Conservation (phyloP, 1,140 invertebrate genomes). For the Hetaerina americana region DNA sequence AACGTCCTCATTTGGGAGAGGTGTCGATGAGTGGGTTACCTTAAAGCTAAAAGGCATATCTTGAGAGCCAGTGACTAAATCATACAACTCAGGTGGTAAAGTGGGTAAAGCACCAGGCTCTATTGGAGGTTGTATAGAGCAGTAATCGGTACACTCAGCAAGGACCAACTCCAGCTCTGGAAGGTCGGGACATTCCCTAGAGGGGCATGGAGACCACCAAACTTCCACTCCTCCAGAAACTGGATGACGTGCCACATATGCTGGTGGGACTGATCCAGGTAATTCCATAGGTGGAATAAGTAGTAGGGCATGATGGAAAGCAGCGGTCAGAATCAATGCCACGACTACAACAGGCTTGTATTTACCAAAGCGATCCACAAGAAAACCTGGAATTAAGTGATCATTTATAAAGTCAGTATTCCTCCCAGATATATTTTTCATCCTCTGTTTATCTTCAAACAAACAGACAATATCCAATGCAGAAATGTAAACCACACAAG, state of each 20-base stretch:
- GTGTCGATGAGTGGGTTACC: not conserved
- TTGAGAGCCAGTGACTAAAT: not conserved
- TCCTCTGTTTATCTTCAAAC: too few species aligned
- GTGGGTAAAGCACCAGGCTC: not conserved
- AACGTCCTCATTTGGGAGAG: not conserved
- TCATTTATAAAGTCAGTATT: conserved; percentile 9
- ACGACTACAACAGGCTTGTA: conserved; percentile 65
- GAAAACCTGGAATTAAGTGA: conserved; percentile 42
- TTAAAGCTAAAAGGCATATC: not conserved
- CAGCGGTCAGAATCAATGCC: conserved; percentile 52
- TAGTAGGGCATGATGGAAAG: conserved; percentile 56
- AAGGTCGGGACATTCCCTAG: conserved; percentile 55
- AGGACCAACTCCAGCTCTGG: conserved; percentile 54
- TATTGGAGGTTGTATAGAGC: conserved; percentile 20
- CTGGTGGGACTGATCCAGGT: conserved; percentile 51
- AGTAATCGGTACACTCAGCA: conserved; percentile 53
- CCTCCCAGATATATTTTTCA: too few species aligned
- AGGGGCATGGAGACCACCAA: conserved; percentile 65
- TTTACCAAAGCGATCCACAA: conserved; percentile 67
- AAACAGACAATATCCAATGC: too few species aligned
- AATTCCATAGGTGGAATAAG: conserved; percentile 59
- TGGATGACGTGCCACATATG: conserved; percentile 56
- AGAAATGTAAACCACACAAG: too few species aligned
- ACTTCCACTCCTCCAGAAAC: conserved; percentile 51
- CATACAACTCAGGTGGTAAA: not conserved